Conservation (phyloP, 2,113 vertebrate species). For the Candoia aspera region DNA sequence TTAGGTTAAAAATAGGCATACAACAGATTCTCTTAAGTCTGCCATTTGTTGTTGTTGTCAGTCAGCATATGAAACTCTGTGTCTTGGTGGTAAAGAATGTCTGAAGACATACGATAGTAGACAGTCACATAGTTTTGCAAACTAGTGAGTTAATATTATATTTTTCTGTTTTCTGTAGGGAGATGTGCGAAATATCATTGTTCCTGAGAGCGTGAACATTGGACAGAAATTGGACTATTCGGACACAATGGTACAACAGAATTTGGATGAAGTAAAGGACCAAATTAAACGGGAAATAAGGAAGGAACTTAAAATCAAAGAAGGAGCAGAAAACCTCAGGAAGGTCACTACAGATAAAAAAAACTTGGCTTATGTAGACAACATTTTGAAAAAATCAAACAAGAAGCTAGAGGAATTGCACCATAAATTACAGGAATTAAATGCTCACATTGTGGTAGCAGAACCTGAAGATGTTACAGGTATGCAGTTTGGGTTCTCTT, state of each 20-base stretch:
- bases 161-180: slow-evolving; percentile 75
- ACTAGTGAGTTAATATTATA: slow-evolving; percentile 33
- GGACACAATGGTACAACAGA: slow-evolving; percentile 94
- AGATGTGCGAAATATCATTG: slow-evolving; percentile 85
- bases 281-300: slow-evolving; percentile 98
- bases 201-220: slow-evolving; percentile 86
- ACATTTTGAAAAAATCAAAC: slow-evolving; percentile 98
- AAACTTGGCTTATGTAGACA: slow-evolving; percentile 97
- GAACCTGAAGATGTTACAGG: slow-evolving; percentile 94
- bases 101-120: slow-evolving; percentile 13
- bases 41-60: slow-evolving; percentile 25
- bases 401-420: slow-evolving; percentile 98
- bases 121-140: slow-evolving; percentile 17
- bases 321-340: slow-evolving; percentile 96
- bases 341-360: slow-evolving; percentile 99
- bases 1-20: slow-evolving; percentile 55
- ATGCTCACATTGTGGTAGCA: slow-evolving; percentile 96
- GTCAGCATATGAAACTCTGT: slow-evolving; percentile 29
- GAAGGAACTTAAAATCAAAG: slow-evolving; percentile 99
- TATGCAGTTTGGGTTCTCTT: slow-evolving; percentile 61
- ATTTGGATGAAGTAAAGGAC: slow-evolving; percentile 95
- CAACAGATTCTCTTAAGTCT: slow-evolving; percentile 48
- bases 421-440: slow-evolving; percentile 95
- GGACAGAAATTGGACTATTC: slow-evolving; percentile 91
- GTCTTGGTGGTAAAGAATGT: slow-evolving; percentile 20